Evolutionary conservation across 1,140 invertebrate species (phyloP).

Genomic region (Bombus fervidus): DNA sequence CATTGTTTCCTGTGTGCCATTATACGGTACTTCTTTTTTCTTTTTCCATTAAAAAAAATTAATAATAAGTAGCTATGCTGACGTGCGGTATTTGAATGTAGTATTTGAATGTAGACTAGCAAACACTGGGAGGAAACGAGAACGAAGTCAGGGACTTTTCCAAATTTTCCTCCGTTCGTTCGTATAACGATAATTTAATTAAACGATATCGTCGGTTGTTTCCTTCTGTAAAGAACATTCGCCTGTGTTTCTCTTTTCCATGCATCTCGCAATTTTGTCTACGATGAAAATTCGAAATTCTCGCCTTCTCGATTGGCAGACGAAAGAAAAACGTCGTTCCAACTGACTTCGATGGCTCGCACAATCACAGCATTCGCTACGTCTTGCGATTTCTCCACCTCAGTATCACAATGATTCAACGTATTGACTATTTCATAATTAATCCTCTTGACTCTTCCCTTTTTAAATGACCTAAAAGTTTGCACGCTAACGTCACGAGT

Average conservation of each 20-base stretch:
- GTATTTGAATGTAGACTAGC: too few species aligned
- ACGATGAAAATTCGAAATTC: neutral
- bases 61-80: conserved; percentile 18
- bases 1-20: conserved; percentile 64
- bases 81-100: conserved; percentile 19
- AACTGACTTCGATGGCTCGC: conserved; percentile 47
- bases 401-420: conserved; percentile 67
- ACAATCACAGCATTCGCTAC: conserved; percentile 46
- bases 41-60: conserved; percentile 30
- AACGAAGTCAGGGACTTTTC: conserved; percentile 7
- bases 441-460: neutral
- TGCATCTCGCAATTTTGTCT: neutral
- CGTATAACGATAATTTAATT: conserved; percentile 16
- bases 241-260: neutral
- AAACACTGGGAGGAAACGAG: conserved; percentile 33
- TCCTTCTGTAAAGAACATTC: neutral
- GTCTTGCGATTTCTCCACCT: conserved; percentile 33
- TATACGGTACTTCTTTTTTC: conserved; percentile 32
- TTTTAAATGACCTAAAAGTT: conserved; percentile 40
- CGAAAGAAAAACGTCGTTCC: conserved; percentile 9
- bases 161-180: neutral
- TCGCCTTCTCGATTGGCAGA: neutral
- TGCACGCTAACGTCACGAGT: conserved; percentile 2
- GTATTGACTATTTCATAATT: conserved; percentile 67
- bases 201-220: conserved; percentile 26